A percentile compares a stretch with the other conserved stretches of the same genome.
These are phyloP conservation scores for Ptyas mucosa DNA, from an alignment of 2,113 vertebrate species.

Conservation along the genomic window DNA sequence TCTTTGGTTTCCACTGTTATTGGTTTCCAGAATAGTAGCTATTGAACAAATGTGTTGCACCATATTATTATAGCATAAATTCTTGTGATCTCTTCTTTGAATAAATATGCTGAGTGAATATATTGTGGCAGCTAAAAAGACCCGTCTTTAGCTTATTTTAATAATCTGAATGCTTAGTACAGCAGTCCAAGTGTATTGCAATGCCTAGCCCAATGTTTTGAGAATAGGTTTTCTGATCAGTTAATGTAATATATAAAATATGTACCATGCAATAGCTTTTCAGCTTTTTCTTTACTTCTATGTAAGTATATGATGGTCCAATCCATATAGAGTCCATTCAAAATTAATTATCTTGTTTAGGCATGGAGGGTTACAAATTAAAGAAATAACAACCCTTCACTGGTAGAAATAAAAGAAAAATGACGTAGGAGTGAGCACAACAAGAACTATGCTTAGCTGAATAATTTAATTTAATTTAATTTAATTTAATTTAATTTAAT, in stretches of 20 bases:
- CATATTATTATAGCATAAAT: not conserved
- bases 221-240: not conserved
- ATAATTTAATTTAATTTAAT: no score
- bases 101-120: not conserved
- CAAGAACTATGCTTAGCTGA: not conserved
- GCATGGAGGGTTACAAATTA: not conserved
- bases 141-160: not conserved
- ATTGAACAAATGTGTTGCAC: not conserved
- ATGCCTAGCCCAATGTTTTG: not conserved
- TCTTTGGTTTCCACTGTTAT: not conserved
- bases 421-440: not conserved
- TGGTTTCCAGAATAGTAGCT: not conserved
- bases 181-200: not conserved
- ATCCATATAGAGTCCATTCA: not conserved
- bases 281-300: not conserved
- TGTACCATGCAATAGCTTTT: not conserved
- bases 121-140: not conserved
- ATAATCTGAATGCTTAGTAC: not conserved
- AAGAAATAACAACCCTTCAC: not conserved
- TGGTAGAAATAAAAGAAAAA: not conserved
- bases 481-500: no score
- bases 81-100: not conserved
- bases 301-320: not conserved
- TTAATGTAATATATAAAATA: not conserved
- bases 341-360: not conserved